Percentiles rank a stretch among this genome's conserved stretches.
Conservation (phyloP, 2,797 vertebrate genomes). For the Enteromius anoplus region DNA sequence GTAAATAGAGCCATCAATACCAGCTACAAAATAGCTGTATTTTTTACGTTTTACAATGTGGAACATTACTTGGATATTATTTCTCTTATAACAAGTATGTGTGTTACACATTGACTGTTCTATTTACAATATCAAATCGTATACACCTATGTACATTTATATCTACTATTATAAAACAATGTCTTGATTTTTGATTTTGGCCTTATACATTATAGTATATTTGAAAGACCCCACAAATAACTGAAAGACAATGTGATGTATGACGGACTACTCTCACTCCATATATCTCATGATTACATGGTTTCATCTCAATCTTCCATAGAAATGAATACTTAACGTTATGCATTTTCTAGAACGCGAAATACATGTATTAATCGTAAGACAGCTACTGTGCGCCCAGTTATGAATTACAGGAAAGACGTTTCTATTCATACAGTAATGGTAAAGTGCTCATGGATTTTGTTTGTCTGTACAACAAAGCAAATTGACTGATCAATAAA, state of each 20-base stretch:
- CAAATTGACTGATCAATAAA: slow-evolving; percentile 37
- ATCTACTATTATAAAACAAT: neutral
- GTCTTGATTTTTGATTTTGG: neutral
- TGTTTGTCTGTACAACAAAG: slow-evolving; percentile 24
- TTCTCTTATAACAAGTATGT: neutral
- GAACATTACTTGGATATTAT: neutral
- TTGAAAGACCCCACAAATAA: neutral
- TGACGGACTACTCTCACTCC: neutral
- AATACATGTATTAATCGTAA: slow-evolving; percentile 2
- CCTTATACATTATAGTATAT: neutral
- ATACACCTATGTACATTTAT: neutral
- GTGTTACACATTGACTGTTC: neutral
- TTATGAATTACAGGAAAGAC: slow-evolving; percentile 8
- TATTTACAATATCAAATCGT: neutral
- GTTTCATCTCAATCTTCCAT: neutral
- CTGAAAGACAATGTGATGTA: neutral
- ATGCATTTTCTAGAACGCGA: neutral
- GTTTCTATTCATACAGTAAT: slow-evolving; percentile 31
- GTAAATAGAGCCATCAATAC: slow-evolving; percentile 9
- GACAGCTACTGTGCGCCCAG: slow-evolving; percentile 6
- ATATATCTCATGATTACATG: neutral
- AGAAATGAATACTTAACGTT: neutral
- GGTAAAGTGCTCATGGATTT: slow-evolving; percentile 22
- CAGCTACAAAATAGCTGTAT: neutral
- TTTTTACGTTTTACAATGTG: slow-evolving; percentile 7